Percentiles rank a stretch among this genome's conserved stretches.
Conservation (phyloP, 1,140 invertebrate genomes). For the Hermetia illucens region DNA sequence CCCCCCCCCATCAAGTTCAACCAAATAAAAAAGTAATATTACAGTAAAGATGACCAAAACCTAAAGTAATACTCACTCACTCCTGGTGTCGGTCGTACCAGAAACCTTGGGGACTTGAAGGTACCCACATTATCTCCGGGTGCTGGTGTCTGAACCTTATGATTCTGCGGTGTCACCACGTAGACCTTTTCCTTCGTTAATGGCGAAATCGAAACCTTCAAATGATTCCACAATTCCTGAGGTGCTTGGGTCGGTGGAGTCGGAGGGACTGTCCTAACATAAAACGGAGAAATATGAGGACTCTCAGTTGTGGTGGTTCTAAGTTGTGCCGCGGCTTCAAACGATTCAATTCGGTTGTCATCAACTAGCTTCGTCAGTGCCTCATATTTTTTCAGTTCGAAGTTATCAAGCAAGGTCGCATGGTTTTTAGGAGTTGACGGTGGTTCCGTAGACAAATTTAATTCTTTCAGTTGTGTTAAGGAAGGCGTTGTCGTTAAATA, state of each 20-base stretch:
- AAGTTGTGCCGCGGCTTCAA: slow-evolving; percentile 35
- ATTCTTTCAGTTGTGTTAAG: slow-evolving; percentile 22
- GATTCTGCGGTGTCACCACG: slow-evolving; percentile 55
- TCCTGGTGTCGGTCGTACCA: slow-evolving; percentile 38
- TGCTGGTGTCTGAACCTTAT: slow-evolving; percentile 5
- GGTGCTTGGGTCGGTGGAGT: slow-evolving; percentile 25
- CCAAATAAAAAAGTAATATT: too few relatives aligned
- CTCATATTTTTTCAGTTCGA: slow-evolving; percentile 8
- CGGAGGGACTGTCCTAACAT: slow-evolving; percentile 2
- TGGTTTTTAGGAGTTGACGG: slow-evolving; percentile 2
- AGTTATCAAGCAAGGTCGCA: not conserved
- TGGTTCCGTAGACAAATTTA: slow-evolving; percentile 9
- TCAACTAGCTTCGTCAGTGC: slow-evolving; percentile 8
- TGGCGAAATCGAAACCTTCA: slow-evolving; percentile 52
- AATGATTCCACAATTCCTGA: slow-evolving; percentile 42
- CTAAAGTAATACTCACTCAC: slow-evolving; percentile 10
- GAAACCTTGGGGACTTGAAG: slow-evolving; percentile 43
- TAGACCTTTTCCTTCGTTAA: slow-evolving; percentile 62
- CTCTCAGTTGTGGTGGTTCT: slow-evolving; percentile 16
- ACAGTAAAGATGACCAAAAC: too few relatives aligned
- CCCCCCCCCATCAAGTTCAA: too few relatives aligned
- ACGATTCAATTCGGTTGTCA: slow-evolving; percentile 23
- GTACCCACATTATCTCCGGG: slow-evolving; percentile 11
- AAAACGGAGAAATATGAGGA: too few relatives aligned
- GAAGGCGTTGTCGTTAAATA: slow-evolving; percentile 51